These are phyloP conservation scores for Phytoseiulus persimilis DNA, from an alignment of 2,888 invertebrate species.

Conservation along the genomic window DNA sequence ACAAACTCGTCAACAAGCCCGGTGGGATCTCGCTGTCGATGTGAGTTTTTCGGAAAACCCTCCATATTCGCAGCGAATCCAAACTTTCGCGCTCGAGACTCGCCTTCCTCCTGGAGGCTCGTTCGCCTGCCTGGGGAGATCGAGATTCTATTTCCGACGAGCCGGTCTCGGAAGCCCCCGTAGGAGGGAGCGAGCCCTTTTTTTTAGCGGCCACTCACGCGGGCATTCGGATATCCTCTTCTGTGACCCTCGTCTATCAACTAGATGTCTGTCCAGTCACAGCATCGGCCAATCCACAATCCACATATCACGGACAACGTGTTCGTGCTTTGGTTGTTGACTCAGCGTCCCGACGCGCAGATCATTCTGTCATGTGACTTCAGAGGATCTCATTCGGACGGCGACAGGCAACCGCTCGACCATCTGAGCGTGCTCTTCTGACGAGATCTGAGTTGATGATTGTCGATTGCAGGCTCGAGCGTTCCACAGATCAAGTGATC, in stretches of 20 bases:
- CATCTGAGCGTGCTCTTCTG: neutral
- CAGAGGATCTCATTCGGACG: neutral
- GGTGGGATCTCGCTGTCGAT: slow-evolving; percentile 89
- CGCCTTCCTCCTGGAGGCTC: no score
- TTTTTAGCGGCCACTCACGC: no score
- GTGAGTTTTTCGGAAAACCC: slow-evolving; percentile 57
- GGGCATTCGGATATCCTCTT: no score
- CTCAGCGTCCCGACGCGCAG: neutral
- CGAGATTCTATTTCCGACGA: no score
- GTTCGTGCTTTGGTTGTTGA: neutral
- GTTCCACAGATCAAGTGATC: slow-evolving; percentile 96
- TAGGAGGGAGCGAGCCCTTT: no score
- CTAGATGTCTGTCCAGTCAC: no score
- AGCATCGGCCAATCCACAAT: neutral
- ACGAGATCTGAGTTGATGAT: neutral
- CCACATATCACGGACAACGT: neutral
- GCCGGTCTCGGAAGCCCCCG: no score
- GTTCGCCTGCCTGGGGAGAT: no score
- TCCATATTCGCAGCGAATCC: no score
- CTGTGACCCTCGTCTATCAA: no score
- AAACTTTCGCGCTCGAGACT: no score
- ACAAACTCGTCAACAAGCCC: slow-evolving; percentile 88
- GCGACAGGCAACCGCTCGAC: neutral
- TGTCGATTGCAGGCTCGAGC: slow-evolving; percentile 66
- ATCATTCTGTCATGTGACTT: neutral